A percentile compares a stretch with the other conserved stretches of the same genome.
Conservation (phyloP, 1,140 invertebrate species). For the Vollenhovia emeryi region DNA sequence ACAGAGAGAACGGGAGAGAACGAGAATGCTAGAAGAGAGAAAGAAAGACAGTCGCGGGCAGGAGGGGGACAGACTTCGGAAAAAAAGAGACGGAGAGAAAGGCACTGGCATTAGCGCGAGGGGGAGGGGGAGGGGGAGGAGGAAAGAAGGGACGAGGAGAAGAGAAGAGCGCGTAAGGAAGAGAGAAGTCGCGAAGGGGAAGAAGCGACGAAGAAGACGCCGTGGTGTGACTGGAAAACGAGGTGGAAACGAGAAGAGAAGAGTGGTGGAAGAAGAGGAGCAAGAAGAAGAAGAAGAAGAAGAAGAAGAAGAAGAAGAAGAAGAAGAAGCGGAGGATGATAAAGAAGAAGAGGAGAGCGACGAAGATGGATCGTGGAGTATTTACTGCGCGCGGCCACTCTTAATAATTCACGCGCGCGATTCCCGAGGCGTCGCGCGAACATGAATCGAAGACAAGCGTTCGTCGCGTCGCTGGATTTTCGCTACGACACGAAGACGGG, state of each 20-base stretch:
- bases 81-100: conserved; percentile 54
- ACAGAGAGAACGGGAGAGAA: conserved; percentile 33
- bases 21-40: conserved; percentile 20
- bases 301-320: conserved; percentile 12
- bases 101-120: conserved; percentile 12
- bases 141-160: conserved; percentile 47
- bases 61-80: conserved; percentile 7
- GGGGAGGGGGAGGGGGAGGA: not conserved
- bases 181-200: conserved; percentile 30
- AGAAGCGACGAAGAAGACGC: conserved; percentile 19
- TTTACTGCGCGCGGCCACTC: conserved; percentile 70
- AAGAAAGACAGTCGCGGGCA: not conserved
- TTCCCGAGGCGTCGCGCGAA: conserved; percentile 62
- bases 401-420: conserved; percentile 79
- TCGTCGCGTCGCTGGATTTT: conserved; percentile 31
- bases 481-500: conserved; percentile 7
- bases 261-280: not conserved
- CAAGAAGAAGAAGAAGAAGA: conserved; percentile 27
- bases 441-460: conserved; percentile 14
- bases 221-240: conserved; percentile 44
- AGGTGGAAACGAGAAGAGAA: conserved; percentile 55
- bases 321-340: conserved; percentile 11
- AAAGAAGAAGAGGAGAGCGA: conserved; percentile 39
- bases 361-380: conserved; percentile 66
- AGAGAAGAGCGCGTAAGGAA: conserved; percentile 30